Conservation (phyloP, 2,888 invertebrate species). For the Amphimallon solstitiale region DNA sequence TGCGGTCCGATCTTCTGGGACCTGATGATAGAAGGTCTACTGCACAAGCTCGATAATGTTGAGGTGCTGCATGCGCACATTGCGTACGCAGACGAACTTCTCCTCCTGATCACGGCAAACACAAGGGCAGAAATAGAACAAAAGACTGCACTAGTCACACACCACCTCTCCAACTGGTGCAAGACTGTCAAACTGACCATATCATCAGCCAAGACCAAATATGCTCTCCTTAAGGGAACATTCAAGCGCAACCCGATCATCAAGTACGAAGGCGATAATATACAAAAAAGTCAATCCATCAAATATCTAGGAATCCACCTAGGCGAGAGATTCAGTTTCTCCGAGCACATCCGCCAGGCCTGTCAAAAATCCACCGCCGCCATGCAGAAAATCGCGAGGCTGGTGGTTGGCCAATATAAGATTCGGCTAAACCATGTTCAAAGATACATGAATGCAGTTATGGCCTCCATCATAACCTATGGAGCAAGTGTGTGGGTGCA, state of each 20-base stretch:
- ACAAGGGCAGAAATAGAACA: slow-evolving; percentile 5
- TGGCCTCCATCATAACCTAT: slow-evolving; percentile 3
- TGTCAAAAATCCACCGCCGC: too few relatives aligned
- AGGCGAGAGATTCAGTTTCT: too few relatives aligned
- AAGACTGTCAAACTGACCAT: neutral
- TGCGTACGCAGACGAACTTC: too few relatives aligned
- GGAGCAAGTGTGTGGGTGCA: slow-evolving; percentile 18
- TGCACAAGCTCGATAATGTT: too few relatives aligned
- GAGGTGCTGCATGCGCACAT: neutral
- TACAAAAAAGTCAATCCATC: neutral
- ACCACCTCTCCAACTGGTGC: neutral
- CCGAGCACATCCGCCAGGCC: too few relatives aligned
- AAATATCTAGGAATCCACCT: too few relatives aligned
- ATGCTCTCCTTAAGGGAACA: neutral
- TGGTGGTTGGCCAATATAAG: too few relatives aligned
- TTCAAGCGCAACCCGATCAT: neutral
- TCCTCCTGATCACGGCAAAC: neutral
- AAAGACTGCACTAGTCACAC: neutral
- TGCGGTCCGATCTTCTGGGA: too few relatives aligned
- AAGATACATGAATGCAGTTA: neutral
- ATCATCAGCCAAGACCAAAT: too few relatives aligned
- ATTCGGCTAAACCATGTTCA: neutral
- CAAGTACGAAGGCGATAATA: neutral
- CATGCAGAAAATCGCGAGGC: too few relatives aligned
- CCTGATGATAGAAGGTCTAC: too few relatives aligned